Evolutionary conservation across 2,797 vertebrate genomes (phyloP).

Genomic region (Thamnophis elegans): DNA sequence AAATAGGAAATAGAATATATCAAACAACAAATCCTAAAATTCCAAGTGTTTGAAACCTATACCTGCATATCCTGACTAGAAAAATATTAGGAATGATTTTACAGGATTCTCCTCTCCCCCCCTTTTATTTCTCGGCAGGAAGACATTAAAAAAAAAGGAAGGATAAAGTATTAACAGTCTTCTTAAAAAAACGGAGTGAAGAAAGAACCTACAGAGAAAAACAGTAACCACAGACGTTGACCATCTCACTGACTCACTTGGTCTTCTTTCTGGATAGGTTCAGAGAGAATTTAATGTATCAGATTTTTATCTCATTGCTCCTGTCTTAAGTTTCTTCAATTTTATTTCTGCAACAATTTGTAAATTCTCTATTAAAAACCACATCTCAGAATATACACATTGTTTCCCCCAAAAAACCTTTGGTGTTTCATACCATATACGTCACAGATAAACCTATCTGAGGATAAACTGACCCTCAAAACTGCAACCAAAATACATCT

Average conservation of each 20-base stretch:
- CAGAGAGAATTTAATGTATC: neutral
- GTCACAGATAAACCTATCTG: neutral
- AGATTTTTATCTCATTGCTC: neutral
- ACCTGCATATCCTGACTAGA: neutral
- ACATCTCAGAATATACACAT: neutral
- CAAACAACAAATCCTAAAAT: neutral
- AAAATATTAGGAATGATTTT: neutral
- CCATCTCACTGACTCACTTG: neutral
- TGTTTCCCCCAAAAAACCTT: neutral
- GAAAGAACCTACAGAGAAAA: neutral
- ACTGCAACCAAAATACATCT: neutral
- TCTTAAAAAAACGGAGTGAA: neutral
- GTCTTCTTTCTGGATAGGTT: neutral
- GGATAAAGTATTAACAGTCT: neutral
- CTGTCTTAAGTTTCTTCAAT: neutral
- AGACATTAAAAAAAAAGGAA: neutral
- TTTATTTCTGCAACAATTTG: neutral
- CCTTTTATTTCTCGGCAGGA: neutral
- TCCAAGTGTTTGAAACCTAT: neutral
- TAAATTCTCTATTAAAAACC: neutral
- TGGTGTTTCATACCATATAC: neutral
- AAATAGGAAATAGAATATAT: neutral
- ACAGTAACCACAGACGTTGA: neutral
- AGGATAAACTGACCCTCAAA: neutral
- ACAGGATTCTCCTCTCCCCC: too few relatives aligned